These are phyloP conservation scores for Setipinna tenuifilis DNA, from an alignment of 2,797 vertebrate genomes.

Conservation along the genomic window DNA sequence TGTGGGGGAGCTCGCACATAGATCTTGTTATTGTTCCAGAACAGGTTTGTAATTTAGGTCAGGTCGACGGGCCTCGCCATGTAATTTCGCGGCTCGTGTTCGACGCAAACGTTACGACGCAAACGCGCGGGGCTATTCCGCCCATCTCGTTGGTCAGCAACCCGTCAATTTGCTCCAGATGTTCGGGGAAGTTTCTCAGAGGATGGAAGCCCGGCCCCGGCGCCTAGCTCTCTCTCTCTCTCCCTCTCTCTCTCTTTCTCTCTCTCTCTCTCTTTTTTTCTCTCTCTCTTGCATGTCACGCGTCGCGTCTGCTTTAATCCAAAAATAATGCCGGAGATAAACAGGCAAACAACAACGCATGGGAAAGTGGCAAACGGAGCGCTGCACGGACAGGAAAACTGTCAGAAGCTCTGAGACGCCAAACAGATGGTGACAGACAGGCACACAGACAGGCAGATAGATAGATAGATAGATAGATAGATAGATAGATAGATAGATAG, in stretches of 20 bases:
- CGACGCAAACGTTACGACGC: constrained; percentile 17
- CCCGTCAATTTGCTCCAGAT: constrained; percentile 24
- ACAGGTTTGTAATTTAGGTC: constrained; percentile 21
- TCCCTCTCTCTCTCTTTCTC: constrained; percentile 27
- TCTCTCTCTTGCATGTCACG: constrained; percentile 33
- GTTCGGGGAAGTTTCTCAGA: constrained; percentile 4
- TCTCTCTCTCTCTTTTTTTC: constrained; percentile 27
- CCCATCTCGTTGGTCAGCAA: constrained; percentile 18
- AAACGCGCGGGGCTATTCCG: background rate
- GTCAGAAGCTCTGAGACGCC: background rate
- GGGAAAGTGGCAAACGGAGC: background rate
- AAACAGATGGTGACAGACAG: background rate
- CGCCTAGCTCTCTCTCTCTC: background rate
- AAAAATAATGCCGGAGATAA: constrained; percentile 21
- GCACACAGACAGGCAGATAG: background rate
- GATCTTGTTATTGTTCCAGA: constrained; percentile 28
- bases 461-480: no score
- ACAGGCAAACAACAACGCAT: constrained; percentile 20
- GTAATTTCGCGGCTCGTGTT: background rate
- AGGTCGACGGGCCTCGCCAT: background rate
- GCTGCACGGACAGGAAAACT: background rate
- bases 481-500: background rate
- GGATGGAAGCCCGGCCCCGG: background rate
- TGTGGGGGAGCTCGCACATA: constrained; percentile 12
- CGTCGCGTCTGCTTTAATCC: background rate